phyloP scores from a whole-genome alignment of 2,113 vertebrate genomes.

The Phainopepla nitens region DNA sequence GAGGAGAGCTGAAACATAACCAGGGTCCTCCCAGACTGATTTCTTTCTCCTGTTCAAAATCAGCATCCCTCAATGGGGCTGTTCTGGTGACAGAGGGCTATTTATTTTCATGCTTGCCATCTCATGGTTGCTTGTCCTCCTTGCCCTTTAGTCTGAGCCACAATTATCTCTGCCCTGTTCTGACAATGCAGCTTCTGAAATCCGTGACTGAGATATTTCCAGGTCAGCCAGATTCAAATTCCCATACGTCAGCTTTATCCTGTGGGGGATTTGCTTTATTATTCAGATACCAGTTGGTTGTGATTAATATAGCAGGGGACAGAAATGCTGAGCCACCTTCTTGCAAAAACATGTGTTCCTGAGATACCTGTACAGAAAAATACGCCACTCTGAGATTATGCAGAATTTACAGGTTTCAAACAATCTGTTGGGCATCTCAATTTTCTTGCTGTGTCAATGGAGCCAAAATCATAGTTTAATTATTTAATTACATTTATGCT shows the following conservation, averaged over 20 bases:
- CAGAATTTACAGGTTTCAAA: neutral
- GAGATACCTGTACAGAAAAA: neutral
- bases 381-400: neutral
- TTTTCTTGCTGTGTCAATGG: neutral
- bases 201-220: neutral
- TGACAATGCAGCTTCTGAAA: constrained; percentile 17
- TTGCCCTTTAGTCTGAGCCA: neutral
- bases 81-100: neutral
- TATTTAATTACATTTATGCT: neutral
- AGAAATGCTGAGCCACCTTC: neutral
- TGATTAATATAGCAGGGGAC: neutral
- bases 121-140: neutral
- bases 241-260: neutral
- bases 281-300: neutral
- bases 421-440: neutral
- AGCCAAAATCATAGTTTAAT: neutral
- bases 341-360: neutral
- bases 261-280: neutral
- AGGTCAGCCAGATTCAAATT: neutral
- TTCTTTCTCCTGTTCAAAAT: neutral
- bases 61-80: neutral
- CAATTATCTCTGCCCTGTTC: constrained; percentile 10
- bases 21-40: neutral
- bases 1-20: neutral
- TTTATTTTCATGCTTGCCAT: neutral